These are phyloP conservation scores for Tragelaphus scriptus DNA, from an alignment of 2,113 vertebrate species.

Conservation along the genomic window DNA sequence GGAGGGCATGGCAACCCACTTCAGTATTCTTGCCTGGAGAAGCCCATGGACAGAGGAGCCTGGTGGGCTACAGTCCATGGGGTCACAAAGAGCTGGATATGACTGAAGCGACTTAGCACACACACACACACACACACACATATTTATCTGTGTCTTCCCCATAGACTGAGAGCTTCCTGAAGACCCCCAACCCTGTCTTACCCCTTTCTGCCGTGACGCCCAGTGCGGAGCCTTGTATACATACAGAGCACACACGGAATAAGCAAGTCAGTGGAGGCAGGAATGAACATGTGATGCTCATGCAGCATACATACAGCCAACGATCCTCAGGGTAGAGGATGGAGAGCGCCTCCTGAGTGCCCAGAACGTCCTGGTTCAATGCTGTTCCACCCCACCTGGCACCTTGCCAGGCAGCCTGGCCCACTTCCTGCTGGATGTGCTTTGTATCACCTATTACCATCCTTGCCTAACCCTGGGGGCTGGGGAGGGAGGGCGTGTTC, in stretches of 20 bases:
- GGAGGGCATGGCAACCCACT: not conserved
- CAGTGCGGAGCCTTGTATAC: rapidly evolving
- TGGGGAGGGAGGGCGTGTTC: too few relatives aligned
- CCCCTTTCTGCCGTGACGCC: not conserved
- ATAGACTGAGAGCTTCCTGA: not conserved
- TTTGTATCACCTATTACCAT: not conserved
- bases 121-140: not conserved
- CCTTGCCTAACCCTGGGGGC: not conserved
- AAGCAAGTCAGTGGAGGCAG: not conserved
- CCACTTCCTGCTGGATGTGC: not conserved
- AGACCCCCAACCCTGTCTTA: not conserved
- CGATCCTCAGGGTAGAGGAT: not conserved
- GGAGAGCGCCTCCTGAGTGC: not conserved
- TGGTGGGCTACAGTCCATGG: not conserved
- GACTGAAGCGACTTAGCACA: not conserved
- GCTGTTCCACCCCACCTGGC: not conserved
- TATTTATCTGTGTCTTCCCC: not conserved
- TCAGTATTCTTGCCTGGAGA: not conserved
- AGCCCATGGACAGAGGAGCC: not conserved
- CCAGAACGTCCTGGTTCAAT: not conserved
- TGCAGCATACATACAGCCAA: rapidly evolving
- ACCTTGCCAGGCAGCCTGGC: not conserved
- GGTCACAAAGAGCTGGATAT: not conserved
- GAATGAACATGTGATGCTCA: too few relatives aligned
- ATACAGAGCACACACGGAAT: rapidly evolving